phyloP scores from a whole-genome alignment of 2,888 invertebrate species.

The Andrena dorsata region DNA sequence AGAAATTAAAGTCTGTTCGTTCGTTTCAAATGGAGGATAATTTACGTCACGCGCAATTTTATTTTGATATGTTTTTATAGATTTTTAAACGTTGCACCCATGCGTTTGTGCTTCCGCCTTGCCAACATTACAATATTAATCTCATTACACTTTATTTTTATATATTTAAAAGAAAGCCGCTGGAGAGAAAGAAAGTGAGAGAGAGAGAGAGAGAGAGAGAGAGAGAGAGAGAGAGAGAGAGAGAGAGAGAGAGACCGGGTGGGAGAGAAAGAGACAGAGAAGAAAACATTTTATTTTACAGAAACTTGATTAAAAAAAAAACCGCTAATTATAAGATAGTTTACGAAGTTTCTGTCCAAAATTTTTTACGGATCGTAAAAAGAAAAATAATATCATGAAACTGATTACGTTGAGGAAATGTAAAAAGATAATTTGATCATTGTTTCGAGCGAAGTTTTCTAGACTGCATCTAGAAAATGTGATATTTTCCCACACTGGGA shows the following conservation, averaged over 20 bases:
- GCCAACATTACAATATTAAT: constrained; percentile 64
- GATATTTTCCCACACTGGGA: constrained; percentile 70
- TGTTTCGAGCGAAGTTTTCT: constrained; percentile 68
- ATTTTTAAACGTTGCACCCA: constrained; percentile 64
- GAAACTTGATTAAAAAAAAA: constrained; percentile 6
- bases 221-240: neutral
- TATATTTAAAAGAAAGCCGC: constrained; percentile 39
- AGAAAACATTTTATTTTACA: constrained; percentile 29
- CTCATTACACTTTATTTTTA: constrained; percentile 63
- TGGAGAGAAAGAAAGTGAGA: neutral
- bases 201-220: neutral
- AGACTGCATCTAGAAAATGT: constrained; percentile 63
- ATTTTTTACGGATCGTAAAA: constrained; percentile 24
- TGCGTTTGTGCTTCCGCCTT: constrained; percentile 72
- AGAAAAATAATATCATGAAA: constrained; percentile 25
- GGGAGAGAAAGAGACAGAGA: neutral
- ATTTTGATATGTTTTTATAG: constrained; percentile 61
- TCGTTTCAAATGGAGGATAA: constrained; percentile 34
- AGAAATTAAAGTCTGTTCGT: constrained; percentile 46
- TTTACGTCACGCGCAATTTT: constrained; percentile 46
- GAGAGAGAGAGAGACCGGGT: constrained; percentile 1
- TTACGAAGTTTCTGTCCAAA: constrained; percentile 38
- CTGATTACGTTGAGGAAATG: constrained; percentile 48
- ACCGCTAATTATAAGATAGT: constrained; percentile 26
- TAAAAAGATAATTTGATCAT: constrained; percentile 59